phyloP scores from a whole-genome alignment of 2,888 invertebrate genomes.

The Conops quadrifasciatus region DNA sequence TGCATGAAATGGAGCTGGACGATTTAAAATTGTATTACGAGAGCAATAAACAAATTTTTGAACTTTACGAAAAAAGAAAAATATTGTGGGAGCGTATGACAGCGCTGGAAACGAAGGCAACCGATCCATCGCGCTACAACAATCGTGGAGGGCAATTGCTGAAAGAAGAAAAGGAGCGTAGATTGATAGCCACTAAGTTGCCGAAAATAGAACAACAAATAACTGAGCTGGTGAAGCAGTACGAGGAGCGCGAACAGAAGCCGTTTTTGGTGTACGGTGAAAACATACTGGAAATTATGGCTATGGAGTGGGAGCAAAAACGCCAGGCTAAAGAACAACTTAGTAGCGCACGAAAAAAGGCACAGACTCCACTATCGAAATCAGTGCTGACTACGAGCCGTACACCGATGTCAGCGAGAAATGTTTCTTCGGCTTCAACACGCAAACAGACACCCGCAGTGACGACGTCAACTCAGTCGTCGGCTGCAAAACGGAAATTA shows the following conservation, averaged over 20 bases:
- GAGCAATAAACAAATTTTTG: conserved; percentile 73
- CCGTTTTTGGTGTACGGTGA: conserved; percentile 73
- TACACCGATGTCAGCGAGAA: conserved; percentile 55
- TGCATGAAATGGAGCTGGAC: conserved; percentile 81
- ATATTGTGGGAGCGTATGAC: conserved; percentile 79
- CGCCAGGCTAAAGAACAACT: conserved; percentile 55
- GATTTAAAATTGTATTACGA: conserved; percentile 74
- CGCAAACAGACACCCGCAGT: conserved; percentile 13
- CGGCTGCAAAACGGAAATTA: conserved; percentile 53
- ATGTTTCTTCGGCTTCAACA: conserved; percentile 33
- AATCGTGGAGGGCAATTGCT: conserved; percentile 88
- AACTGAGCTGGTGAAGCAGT: conserved; percentile 67
- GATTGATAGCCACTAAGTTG: conserved; percentile 74
- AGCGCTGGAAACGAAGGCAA: conserved; percentile 77
- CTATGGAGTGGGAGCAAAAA: conserved; percentile 71
- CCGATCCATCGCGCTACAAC: conserved; percentile 83
- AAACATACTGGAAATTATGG: conserved; percentile 71
- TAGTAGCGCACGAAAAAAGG: conserved; percentile 66
- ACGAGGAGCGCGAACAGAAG: conserved; percentile 67
- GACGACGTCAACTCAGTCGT: background rate
- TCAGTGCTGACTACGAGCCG: conserved; percentile 39
- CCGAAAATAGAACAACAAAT: conserved; percentile 79
- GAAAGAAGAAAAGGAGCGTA: conserved; percentile 87
- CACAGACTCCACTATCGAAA: conserved; percentile 39
- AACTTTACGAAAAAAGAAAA: conserved; percentile 73